These are phyloP conservation scores for Epizoanthus illoricatus DNA, from an alignment of 92 coral and sea anemone species.

Conservation along the genomic window DNA sequence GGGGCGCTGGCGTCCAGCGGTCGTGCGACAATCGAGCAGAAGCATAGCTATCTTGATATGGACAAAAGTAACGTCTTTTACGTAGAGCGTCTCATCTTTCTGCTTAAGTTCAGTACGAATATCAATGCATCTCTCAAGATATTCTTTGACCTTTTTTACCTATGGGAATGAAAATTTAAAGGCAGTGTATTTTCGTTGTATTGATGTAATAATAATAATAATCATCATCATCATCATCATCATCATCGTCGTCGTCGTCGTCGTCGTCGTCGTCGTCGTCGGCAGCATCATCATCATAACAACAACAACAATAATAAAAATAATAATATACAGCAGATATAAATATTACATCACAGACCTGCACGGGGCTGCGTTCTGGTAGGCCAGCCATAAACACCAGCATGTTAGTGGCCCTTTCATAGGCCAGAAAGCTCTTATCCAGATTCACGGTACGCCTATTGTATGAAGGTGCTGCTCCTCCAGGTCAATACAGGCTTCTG, in stretches of 20 bases:
- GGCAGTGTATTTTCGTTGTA: no score
- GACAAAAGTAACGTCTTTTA: slow-evolving; percentile 73
- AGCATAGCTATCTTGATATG: slow-evolving; percentile 68
- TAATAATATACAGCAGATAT: no score
- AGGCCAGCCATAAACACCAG: slow-evolving; percentile 49
- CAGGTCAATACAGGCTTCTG: slow-evolving; percentile 34
- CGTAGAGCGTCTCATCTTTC: slow-evolving; percentile 42
- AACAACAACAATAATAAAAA: no score
- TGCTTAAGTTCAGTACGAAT: slow-evolving; percentile 45
- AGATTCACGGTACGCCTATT: slow-evolving; percentile 40
- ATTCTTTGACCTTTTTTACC: slow-evolving; percentile 30
- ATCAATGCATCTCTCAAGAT: slow-evolving; percentile 60
- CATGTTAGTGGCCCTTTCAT: slow-evolving; percentile 62
- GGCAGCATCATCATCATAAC: no score
- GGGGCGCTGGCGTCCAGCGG: slow-evolving; percentile 59
- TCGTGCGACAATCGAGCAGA: slow-evolving; percentile 70
- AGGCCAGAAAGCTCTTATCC: slow-evolving; percentile 55
- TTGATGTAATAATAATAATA: no score
- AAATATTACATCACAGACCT: background rate
- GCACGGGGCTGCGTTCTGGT: slow-evolving; percentile 6
- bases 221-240: no score
- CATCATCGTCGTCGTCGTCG: no score
- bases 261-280: no score
- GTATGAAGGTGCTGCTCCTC: slow-evolving; percentile 52
- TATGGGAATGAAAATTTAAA: background rate